Conservation (phyloP, 2,113 vertebrate species). For the Myiagra hebetior region DNA sequence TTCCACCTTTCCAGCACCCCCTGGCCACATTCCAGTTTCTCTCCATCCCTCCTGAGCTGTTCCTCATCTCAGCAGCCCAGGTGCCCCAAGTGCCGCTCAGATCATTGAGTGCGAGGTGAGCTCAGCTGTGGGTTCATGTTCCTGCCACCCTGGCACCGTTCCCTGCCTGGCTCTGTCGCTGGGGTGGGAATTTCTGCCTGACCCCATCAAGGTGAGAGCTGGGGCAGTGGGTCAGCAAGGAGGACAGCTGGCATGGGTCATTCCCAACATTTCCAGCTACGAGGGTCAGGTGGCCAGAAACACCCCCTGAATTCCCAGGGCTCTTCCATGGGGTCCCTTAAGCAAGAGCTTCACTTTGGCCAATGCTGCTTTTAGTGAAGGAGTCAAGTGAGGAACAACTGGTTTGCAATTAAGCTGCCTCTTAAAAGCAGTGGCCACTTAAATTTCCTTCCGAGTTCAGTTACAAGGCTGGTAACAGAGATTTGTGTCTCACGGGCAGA, state of each 20-base stretch:
- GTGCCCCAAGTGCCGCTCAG: not conserved
- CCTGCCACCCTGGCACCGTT: fast-evolving
- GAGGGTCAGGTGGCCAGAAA: not conserved
- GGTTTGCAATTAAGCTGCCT: not conserved
- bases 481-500: not conserved
- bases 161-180: fast-evolving
- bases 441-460: not conserved
- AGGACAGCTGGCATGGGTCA: not conserved
- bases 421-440: not conserved
- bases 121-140: not conserved
- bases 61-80: not conserved
- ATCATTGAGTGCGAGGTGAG: not conserved
- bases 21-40: not conserved
- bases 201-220: not conserved
- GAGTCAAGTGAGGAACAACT: not conserved
- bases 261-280: not conserved
- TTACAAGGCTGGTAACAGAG: not conserved
- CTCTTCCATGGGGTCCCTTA: not conserved
- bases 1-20: not conserved
- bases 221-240: not conserved
- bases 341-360: not conserved
- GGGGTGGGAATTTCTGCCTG: not conserved
- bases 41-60: not conserved
- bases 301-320: not conserved
- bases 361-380: not conserved